Evolutionary conservation across 2,113 vertebrate genomes (phyloP).

Genomic region (Dicaeum eximium): DNA sequence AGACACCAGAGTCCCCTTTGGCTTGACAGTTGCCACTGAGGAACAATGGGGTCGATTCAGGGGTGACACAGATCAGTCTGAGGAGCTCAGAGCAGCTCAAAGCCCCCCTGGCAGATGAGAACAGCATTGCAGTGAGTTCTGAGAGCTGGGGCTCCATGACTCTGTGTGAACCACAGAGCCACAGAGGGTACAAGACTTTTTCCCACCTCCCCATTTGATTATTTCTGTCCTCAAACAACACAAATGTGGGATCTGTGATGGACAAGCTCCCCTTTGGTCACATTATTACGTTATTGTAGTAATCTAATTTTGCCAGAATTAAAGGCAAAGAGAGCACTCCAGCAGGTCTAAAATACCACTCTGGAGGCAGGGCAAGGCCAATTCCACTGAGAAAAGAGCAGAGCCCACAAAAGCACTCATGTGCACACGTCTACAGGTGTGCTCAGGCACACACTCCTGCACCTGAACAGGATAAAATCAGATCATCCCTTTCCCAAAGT

Average conservation of each 20-base stretch:
- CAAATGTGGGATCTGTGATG: accelerated
- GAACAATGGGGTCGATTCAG: not conserved
- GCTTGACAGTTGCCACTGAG: not conserved
- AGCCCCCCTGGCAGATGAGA: not conserved
- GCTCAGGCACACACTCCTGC: not conserved
- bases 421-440: accelerated
- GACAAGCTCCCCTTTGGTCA: not conserved
- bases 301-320: not conserved
- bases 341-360: not conserved
- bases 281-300: not conserved
- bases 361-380: not conserved
- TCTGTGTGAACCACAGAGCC: not conserved
- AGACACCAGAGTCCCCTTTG: not conserved
- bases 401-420: not conserved
- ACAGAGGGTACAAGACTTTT: not conserved
- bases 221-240: not conserved
- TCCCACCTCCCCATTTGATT: not conserved
- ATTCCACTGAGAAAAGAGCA: not conserved
- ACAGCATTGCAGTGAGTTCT: not conserved
- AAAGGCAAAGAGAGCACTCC: not conserved
- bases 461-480: not conserved
- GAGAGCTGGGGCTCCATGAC: not conserved
- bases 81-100: not conserved
- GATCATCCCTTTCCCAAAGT: not conserved
- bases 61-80: not conserved